Evolutionary conservation across 2,888 invertebrate genomes (phyloP).

Genomic region (Drosophila melanosoma): DNA sequence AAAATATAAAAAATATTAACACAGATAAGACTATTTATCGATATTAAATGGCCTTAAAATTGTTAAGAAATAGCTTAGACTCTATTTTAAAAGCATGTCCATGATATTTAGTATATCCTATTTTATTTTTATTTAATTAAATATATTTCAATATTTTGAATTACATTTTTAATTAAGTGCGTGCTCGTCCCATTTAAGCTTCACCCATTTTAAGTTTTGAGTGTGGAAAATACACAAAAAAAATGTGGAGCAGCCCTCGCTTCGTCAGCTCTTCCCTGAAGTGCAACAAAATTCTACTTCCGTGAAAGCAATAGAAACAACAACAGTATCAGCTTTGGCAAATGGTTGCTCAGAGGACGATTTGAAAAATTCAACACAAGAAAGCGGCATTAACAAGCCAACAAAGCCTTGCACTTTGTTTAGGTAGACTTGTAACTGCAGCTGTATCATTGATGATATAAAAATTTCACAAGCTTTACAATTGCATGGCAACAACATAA

Average conservation of each 20-base stretch:
- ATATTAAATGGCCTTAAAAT: background rate
- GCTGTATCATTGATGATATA: constrained; percentile 49
- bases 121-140: background rate
- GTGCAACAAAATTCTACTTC: constrained; percentile 68
- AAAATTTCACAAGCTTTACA: constrained; percentile 66
- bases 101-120: background rate
- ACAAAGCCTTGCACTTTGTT: constrained; percentile 48
- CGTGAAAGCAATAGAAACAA: constrained; percentile 33
- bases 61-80: background rate
- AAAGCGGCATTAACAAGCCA: constrained; percentile 43
- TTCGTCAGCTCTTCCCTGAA: constrained; percentile 35
- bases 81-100: background rate
- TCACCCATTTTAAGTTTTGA: background rate
- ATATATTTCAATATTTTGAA: background rate
- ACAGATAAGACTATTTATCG: background rate
- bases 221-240: constrained; percentile 5
- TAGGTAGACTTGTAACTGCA: constrained; percentile 11
- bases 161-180: background rate
- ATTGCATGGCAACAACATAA: constrained; percentile 5
- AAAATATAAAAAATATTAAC: background rate
- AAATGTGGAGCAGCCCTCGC: constrained; percentile 43
- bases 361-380: constrained; percentile 73
- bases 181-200: background rate
- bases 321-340: constrained; percentile 64
- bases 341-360: constrained; percentile 64